A percentile compares a stretch with the other conserved stretches of the same genome.
Conservation (phyloP, 2,113 vertebrate species). For the Malurus melanocephalus region DNA sequence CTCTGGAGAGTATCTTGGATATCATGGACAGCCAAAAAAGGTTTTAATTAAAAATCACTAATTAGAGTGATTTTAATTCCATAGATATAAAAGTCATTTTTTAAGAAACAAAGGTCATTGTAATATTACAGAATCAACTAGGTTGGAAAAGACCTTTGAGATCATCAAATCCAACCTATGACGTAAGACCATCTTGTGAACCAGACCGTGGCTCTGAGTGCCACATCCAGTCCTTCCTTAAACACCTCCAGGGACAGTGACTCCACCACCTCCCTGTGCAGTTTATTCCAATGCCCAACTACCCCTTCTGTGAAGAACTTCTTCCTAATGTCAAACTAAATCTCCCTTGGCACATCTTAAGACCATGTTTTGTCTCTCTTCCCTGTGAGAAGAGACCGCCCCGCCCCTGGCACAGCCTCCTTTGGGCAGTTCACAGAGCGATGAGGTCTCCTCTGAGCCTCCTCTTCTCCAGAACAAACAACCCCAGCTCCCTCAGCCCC, state of each 20-base stretch:
- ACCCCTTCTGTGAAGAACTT: background rate
- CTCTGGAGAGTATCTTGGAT: background rate
- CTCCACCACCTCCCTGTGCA: background rate
- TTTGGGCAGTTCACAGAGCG: background rate
- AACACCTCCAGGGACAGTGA: background rate
- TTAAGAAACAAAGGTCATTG: background rate
- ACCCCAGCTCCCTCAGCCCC: fast-evolving
- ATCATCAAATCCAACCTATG: background rate
- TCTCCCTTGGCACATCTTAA: background rate
- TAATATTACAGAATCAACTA: background rate
- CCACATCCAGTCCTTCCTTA: background rate
- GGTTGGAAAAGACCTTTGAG: background rate
- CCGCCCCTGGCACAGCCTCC: background rate
- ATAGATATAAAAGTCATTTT: background rate
- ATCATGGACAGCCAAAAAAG: background rate
- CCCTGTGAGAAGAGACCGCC: background rate
- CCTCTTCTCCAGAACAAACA: background rate
- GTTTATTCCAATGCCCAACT: background rate
- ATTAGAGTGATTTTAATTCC: background rate
- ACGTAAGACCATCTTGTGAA: background rate
- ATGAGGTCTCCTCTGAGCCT: background rate
- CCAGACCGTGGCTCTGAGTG: background rate
- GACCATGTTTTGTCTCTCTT: background rate
- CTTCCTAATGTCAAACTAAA: background rate
- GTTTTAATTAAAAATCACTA: background rate